Conservation (phyloP, 64 coral and sea anemone species). For the Porites australiensis region DNA sequence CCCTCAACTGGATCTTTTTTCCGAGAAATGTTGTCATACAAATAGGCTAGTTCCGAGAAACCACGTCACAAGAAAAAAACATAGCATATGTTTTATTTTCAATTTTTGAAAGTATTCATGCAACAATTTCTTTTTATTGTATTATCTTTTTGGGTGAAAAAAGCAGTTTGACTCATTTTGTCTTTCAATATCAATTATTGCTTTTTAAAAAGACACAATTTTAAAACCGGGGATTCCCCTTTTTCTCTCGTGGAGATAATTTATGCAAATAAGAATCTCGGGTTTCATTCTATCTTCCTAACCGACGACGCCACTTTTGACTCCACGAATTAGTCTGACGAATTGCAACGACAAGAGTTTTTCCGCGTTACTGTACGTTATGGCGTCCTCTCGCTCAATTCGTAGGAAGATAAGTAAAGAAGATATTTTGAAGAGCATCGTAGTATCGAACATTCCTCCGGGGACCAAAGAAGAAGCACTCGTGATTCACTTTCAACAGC, state of each 20-base stretch:
- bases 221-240: conserved; percentile 36
- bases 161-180: too few relatives aligned
- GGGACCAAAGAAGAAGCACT: conserved; percentile 16
- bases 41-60: not conserved
- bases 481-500: conserved; percentile 34
- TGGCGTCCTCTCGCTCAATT: not conserved
- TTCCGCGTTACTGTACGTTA: not conserved
- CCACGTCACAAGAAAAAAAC: too few relatives aligned
- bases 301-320: too few relatives aligned
- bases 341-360: not conserved
- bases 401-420: not conserved
- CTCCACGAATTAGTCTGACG: not conserved
- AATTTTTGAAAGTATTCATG: too few relatives aligned
- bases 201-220: too few relatives aligned
- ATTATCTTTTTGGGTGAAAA: too few relatives aligned
- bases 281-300: too few relatives aligned
- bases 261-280: not conserved
- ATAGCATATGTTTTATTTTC: too few relatives aligned
- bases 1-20: not conserved
- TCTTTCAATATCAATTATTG: too few relatives aligned
- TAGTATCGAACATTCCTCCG: conserved; percentile 9
- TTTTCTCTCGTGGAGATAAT: not conserved
- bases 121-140: too few relatives aligned
- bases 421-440: not conserved
- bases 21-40: conserved; percentile 1